Evolutionary conservation across 2,113 vertebrate genomes (phyloP).

Genomic region (Passer domesticus): DNA sequence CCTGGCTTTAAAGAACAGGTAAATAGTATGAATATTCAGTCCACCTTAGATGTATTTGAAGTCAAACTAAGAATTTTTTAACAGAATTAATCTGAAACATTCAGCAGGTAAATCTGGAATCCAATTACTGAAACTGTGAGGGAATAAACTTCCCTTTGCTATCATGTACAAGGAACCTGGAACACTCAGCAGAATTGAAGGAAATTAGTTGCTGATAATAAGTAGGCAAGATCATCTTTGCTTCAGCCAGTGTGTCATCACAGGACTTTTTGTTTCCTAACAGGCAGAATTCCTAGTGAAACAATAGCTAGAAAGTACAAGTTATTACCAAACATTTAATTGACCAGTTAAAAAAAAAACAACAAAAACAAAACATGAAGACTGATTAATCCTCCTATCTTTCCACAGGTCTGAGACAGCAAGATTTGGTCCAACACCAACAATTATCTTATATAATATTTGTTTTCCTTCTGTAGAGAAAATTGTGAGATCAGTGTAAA

Average conservation of each 20-base stretch:
- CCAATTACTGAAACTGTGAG: background rate
- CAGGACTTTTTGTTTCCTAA: background rate
- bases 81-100: background rate
- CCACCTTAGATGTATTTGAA: background rate
- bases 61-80: background rate
- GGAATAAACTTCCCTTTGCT: background rate
- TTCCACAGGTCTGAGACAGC: background rate
- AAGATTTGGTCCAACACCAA: background rate
- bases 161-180: accelerated
- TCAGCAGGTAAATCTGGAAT: background rate
- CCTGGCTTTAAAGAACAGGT: background rate
- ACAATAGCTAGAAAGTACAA: background rate
- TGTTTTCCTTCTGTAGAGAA: background rate
- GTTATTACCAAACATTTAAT: background rate
- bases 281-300: background rate
- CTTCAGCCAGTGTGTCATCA: background rate
- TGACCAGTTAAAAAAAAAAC: background rate
- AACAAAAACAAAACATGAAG: background rate
- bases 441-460: constrained; percentile 2
- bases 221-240: background rate
- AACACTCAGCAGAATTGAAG: background rate
- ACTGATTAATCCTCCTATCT: background rate
- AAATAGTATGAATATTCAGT: background rate
- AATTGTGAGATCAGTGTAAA: background rate
- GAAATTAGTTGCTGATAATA: background rate